Percentiles rank a stretch among this genome's conserved stretches.
These are phyloP conservation scores for Meleagris gallopavo DNA, from an alignment of 2,113 vertebrate genomes.

Conservation along the genomic window DNA sequence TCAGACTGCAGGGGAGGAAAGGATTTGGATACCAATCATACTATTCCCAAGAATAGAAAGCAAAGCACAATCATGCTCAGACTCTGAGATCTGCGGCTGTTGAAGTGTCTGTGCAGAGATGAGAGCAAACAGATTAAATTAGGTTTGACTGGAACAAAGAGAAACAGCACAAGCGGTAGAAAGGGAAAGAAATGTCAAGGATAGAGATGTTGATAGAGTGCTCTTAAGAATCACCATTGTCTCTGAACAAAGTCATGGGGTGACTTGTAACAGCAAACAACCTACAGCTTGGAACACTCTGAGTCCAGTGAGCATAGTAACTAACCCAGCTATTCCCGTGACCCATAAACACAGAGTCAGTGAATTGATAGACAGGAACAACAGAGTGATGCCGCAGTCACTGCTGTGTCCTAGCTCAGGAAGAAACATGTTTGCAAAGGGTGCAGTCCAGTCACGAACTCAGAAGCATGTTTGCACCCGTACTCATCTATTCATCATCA, in stretches of 20 bases:
- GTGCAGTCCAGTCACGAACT: constrained; percentile 41
- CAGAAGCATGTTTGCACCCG: constrained; percentile 46
- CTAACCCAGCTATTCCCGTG: not conserved
- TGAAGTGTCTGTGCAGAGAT: not conserved
- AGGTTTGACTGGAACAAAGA: not conserved
- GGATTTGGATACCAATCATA: constrained; percentile 19
- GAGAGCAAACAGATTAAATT: not conserved
- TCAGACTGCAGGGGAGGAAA: constrained; percentile 26
- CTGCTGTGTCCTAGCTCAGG: constrained; percentile 15
- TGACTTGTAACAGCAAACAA: not conserved
- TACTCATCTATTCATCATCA: constrained; percentile 26
- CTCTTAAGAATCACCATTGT: not conserved
- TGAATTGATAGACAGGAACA: constrained; percentile 35
- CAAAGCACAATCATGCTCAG: not conserved
- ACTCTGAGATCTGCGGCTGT: not conserved
- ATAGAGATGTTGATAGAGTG: not conserved
- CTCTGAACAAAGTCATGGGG: not conserved
- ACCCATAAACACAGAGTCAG: not conserved
- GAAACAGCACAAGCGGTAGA: not conserved
- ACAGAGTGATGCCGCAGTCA: not conserved
- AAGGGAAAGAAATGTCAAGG: not conserved
- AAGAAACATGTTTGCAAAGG: constrained; percentile 38
- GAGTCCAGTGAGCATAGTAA: not conserved
- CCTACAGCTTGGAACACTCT: not conserved
- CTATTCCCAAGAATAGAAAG: constrained; percentile 51